Conservation (phyloP, 1,140 invertebrate species). For the Aphis gossypii region DNA sequence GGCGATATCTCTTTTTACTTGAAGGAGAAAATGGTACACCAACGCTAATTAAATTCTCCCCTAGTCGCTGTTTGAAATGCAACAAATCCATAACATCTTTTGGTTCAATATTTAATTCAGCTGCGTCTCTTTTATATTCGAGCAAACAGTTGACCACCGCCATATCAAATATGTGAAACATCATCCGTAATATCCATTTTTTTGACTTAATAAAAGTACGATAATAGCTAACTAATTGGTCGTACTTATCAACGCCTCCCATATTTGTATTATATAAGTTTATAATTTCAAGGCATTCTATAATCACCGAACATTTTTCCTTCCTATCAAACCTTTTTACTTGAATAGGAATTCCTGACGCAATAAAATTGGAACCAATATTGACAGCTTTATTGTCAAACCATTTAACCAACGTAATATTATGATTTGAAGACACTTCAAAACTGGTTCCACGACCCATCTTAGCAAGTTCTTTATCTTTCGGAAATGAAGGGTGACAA, state of each 20-base stretch:
- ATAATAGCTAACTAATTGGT: slow-evolving; percentile 30
- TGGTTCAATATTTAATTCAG: not conserved
- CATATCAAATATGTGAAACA: slow-evolving; percentile 10
- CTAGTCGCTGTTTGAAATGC: not conserved
- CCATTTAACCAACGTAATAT: too few species aligned
- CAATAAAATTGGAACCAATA: too few species aligned
- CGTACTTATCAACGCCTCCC: slow-evolving; percentile 16
- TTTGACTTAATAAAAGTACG: slow-evolving; percentile 26
- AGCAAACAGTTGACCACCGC: not conserved
- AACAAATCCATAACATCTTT: not conserved
- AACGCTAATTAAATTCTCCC: not conserved
- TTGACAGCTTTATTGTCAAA: too few species aligned
- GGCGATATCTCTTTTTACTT: not conserved
- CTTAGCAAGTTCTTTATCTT: too few species aligned
- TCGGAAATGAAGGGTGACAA: slow-evolving; percentile 27
- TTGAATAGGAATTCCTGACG: too few species aligned
- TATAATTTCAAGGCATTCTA: not conserved
- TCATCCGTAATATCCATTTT: slow-evolving; percentile 8
- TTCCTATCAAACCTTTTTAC: too few species aligned
- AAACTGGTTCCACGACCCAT: too few species aligned
- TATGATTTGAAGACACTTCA: too few species aligned
- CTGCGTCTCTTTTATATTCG: not conserved
- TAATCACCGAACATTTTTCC: too few species aligned
- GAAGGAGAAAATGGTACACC: not conserved
- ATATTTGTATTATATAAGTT: slow-evolving; percentile 22